These are phyloP conservation scores for Danio albolineatus DNA, from an alignment of 2,797 vertebrate species.

Conservation along the genomic window DNA sequence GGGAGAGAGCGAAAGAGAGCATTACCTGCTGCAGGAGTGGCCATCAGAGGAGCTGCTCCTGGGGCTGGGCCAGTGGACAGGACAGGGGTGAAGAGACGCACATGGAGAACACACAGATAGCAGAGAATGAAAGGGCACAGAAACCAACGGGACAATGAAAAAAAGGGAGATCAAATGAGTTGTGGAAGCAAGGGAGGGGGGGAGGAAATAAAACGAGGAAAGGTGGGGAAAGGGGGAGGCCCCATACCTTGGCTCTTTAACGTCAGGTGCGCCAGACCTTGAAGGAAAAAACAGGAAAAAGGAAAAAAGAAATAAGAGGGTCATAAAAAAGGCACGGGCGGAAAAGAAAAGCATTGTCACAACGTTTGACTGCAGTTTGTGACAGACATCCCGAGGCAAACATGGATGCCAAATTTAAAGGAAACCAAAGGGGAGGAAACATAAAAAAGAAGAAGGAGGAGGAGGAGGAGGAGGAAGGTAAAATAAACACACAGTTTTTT, in stretches of 20 bases:
- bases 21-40: constrained; percentile 85
- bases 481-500: constrained; percentile 81
- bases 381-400: constrained; percentile 88
- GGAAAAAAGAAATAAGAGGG: constrained; percentile 88
- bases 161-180: constrained; percentile 37
- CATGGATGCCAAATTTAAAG: constrained; percentile 83
- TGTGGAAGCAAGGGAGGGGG: constrained; percentile 43
- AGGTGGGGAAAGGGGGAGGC: constrained; percentile 76
- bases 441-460: too few relatives aligned
- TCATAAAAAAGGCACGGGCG: constrained; percentile 84
- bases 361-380: constrained; percentile 90
- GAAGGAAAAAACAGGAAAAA: constrained; percentile 92
- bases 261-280: constrained; percentile 99
- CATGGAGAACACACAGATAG: constrained; percentile 83
- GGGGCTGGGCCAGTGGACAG: constrained; percentile 86
- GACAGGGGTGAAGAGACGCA: constrained; percentile 85
- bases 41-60: constrained; percentile 84
- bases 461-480: constrained; percentile 62
- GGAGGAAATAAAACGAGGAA: constrained; percentile 72
- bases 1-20: constrained; percentile 77
- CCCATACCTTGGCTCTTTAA: constrained; percentile 98
- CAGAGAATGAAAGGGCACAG: constrained; percentile 80
- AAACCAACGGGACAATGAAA: constrained; percentile 65
- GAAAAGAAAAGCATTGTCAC: constrained; percentile 86
- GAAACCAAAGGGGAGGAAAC: constrained; percentile 69